Evolutionary conservation across 2,888 invertebrate species (phyloP).

Genomic region (Gerosis bhagava): DNA sequence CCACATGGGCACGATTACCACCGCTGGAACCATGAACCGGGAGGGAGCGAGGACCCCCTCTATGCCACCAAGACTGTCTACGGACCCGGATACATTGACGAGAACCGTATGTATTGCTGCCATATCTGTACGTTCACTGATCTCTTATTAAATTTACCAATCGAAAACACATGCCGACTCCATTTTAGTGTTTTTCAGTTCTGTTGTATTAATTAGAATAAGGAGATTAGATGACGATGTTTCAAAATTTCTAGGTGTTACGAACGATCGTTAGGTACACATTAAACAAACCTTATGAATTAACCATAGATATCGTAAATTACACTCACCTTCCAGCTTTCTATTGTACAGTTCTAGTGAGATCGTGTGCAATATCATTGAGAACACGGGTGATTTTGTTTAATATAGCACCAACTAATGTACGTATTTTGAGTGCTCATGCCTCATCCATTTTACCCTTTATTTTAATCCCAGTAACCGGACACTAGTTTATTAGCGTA

Average conservation of each 20-base stretch:
- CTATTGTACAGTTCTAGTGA: slow-evolving; percentile 59
- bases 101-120: slow-evolving; percentile 76
- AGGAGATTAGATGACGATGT: slow-evolving; percentile 56
- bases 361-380: slow-evolving; percentile 35
- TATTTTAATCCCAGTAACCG: slow-evolving; percentile 22
- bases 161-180: slow-evolving; percentile 22
- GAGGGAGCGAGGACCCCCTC: slow-evolving; percentile 74
- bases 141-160: slow-evolving; percentile 41
- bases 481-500: slow-evolving; percentile 19
- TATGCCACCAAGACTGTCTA: slow-evolving; percentile 82
- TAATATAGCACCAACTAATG: slow-evolving; percentile 21
- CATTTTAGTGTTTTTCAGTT: slow-evolving; percentile 19
- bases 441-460: slow-evolving; percentile 35
- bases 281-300: slow-evolving; percentile 47
- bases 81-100: slow-evolving; percentile 78
- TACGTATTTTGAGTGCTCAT: slow-evolving; percentile 27
- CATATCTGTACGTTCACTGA: slow-evolving; percentile 45
- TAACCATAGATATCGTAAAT: slow-evolving; percentile 82
- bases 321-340: slow-evolving; percentile 57
- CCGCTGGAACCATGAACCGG: slow-evolving; percentile 78
- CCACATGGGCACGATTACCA: slow-evolving; percentile 75
- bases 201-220: slow-evolving; percentile 18
- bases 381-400: slow-evolving; percentile 35
- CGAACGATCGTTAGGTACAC: slow-evolving; percentile 44
- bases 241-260: slow-evolving; percentile 34